Evolutionary conservation across 2,888 invertebrate genomes (phyloP), one percentile per base, ranked within the genome.

Genomic region (Muschampia plurimacula): DNA sequence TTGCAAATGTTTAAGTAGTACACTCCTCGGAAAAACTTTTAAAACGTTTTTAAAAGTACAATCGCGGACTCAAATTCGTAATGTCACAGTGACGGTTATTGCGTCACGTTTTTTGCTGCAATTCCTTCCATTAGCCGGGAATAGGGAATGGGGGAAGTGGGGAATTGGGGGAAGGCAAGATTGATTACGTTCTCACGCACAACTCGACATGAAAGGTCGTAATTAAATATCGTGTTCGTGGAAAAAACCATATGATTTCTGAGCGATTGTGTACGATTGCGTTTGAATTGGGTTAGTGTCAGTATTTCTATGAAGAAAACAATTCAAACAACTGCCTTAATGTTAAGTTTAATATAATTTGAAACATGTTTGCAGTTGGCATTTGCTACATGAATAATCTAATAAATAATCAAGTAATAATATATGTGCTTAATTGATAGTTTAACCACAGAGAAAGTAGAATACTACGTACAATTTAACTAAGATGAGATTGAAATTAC

Each of bases 171-270:
- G 65, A 28, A 6, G 59, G 46, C 69, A 74, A 75, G 78, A 79
- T 79, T 79, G 76, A 79, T 79, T 75, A 65, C 75, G 62, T 69
- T 68, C 74, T 74, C 77, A 75, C 77, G 66, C 71, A 71, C 65
- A 66, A 66, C 71, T 73, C 73, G 74, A 74, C 75, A 72, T 75
- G 74, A 73, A 69, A 69, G 71, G 62, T 72, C 67, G 72, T 75
- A 79, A 77, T 79, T 77, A 77, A 76, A 76, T 76, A 71, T 63
- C 46, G 59, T 62, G 71, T 66, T 57, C 22, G 46, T 59, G 59
- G 71, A 66, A 66, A 57, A 70, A 71, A 70, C 15, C 44, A 46
- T 44, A 65, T 59, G 67, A 67, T 67, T 67, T 44, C 57, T 71
- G 65, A 66, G 59, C 59, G 71, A 71, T 71, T 71, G 65, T 60